phyloP scores from a whole-genome alignment of 2,113 vertebrate species.

The Panthera leo region DNA sequence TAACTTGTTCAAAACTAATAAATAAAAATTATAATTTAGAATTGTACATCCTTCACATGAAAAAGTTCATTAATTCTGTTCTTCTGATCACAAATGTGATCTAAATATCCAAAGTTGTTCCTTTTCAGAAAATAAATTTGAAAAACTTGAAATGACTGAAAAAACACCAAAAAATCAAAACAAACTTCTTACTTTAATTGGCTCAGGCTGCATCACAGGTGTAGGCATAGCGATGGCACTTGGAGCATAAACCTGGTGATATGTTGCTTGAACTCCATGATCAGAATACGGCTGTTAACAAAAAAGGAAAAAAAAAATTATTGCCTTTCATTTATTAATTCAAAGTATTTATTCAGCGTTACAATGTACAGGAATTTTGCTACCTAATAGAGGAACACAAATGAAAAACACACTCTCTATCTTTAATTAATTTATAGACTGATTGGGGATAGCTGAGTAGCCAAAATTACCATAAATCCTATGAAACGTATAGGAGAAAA shows the following conservation, averaged over 20 bases:
- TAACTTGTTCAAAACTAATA: conserved; percentile 37
- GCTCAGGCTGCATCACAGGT: conserved; percentile 83
- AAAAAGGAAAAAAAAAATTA: neutral
- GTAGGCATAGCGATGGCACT: conserved; percentile 83
- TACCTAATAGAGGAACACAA: conserved; percentile 43
- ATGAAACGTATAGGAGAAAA: neutral
- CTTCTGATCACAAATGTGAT: conserved; percentile 27
- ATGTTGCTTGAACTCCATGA: conserved; percentile 83
- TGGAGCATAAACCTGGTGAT: conserved; percentile 83
- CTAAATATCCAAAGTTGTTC: conserved; percentile 27
- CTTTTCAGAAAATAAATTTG: conserved; percentile 43
- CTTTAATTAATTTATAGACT: conserved; percentile 35
- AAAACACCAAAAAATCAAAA: conserved; percentile 1
- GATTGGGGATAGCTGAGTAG: neutral
- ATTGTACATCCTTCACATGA: conserved; percentile 30
- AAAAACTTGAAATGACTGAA: conserved; percentile 55
- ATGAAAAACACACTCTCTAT: conserved; percentile 13
- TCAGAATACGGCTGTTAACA: conserved; percentile 82
- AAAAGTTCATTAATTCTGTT: conserved; percentile 52
- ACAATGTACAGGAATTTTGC: neutral
- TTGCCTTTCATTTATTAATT: conserved; percentile 30
- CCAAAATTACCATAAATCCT: neutral
- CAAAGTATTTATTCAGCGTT: conserved; percentile 39
- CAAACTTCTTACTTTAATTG: conserved; percentile 72
- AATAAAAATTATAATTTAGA: conserved; percentile 51